A percentile compares a stretch with the other conserved stretches of the same genome.
These are phyloP conservation scores for Caenorhabditis virilis DNA, from an alignment of 2,888 invertebrate genomes.

Conservation along the genomic window DNA sequence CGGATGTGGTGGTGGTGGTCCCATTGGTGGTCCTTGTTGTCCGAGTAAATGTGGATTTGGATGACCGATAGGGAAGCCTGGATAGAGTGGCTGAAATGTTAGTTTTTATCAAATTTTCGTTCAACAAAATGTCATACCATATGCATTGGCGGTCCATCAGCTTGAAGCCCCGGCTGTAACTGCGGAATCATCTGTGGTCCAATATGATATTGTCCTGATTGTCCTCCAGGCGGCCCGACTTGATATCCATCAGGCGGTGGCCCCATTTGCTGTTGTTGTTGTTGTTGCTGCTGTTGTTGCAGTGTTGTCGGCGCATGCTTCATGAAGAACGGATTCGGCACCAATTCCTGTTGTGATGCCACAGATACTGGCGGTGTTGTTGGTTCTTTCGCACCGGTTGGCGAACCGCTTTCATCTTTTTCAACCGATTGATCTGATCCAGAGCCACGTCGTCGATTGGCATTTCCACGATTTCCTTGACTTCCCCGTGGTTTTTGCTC, in stretches of 20 bases:
- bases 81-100: too few species aligned
- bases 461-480: not conserved
- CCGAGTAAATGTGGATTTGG: too few species aligned
- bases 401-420: not conserved
- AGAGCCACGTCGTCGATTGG: not conserved
- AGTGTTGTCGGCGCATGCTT: too few species aligned
- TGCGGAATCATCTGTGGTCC: not conserved
- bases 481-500: not conserved
- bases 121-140: not conserved
- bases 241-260: not conserved
- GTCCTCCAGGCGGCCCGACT: not conserved
- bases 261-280: conserved; percentile 9
- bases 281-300: conserved; percentile 4
- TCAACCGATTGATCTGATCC: conserved; percentile 2
- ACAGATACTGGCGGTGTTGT: conserved; percentile 3
- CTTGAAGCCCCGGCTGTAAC: conserved; percentile 1
- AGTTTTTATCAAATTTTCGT: too few species aligned
- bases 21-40: too few species aligned
- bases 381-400: not conserved
- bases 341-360: conserved; percentile 7
- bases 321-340: conserved; percentile 7
- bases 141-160: not conserved
- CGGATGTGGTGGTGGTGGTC: not conserved
- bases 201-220: not conserved
- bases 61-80: too few species aligned